Evolutionary conservation across 2,888 invertebrate species (phyloP).

Genomic region (Gerris lacustris): DNA sequence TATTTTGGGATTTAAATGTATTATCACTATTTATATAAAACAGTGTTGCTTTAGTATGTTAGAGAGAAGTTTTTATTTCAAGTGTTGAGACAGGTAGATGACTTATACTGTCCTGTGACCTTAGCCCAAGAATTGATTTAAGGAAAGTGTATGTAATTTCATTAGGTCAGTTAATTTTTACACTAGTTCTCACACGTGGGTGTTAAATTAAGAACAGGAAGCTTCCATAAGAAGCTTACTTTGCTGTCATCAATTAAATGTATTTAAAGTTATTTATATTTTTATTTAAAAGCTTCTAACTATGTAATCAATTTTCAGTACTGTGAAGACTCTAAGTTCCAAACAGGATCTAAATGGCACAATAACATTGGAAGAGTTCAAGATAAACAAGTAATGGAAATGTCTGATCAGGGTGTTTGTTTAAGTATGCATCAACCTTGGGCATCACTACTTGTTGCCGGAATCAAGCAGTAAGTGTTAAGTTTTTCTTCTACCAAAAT

Average conservation of each 20-base stretch:
- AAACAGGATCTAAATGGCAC: slow-evolving; percentile 23
- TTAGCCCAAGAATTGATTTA: not conserved
- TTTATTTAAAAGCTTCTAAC: too few relatives aligned
- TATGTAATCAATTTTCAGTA: slow-evolving; percentile 14
- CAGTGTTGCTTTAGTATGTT: too few relatives aligned
- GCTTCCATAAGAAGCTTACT: too few relatives aligned
- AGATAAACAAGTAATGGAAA: slow-evolving; percentile 64
- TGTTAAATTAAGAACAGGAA: too few relatives aligned
- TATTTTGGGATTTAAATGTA: too few relatives aligned
- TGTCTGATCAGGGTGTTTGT: slow-evolving; percentile 75
- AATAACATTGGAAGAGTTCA: slow-evolving; percentile 44
- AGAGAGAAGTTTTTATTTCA: too few relatives aligned
- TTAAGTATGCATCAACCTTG: slow-evolving; percentile 93
- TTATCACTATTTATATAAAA: too few relatives aligned
- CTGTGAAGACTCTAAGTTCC: not conserved
- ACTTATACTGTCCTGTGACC: too few relatives aligned
- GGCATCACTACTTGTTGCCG: slow-evolving; percentile 81
- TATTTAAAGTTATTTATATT: too few relatives aligned
- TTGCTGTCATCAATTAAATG: too few relatives aligned
- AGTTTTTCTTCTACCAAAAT: not conserved
- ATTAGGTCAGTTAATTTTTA: not conserved
- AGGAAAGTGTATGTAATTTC: not conserved
- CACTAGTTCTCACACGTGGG: not conserved
- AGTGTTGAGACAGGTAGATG: too few relatives aligned
- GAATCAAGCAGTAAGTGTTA: slow-evolving; percentile 66